Conservation (phyloP, 64 coral and sea anemone genomes). For the Cladopsammia gracilis region DNA sequence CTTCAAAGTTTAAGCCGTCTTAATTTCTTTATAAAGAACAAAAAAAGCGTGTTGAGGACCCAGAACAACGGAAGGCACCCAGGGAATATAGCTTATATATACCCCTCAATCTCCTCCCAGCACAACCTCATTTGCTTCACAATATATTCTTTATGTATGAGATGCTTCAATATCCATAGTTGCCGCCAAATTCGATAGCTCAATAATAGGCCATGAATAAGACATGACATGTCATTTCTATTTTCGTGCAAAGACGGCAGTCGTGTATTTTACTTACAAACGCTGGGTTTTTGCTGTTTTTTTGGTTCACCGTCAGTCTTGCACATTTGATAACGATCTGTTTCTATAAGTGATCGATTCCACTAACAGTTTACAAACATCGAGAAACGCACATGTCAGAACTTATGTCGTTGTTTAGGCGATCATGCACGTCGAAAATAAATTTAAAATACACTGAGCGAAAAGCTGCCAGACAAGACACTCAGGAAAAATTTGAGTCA, state of each 20-base stretch:
- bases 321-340: not conserved
- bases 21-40: not conserved
- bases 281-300: not conserved
- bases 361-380: constrained; percentile 21
- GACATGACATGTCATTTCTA: constrained; percentile 29
- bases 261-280: constrained; percentile 19
- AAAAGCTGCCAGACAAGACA: not conserved
- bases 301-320: not conserved
- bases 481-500: not conserved
- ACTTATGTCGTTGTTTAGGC: constrained; percentile 11
- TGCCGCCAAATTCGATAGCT: constrained; percentile 25
- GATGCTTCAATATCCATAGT: constrained; percentile 46
- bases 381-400: constrained; percentile 26
- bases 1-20: not conserved
- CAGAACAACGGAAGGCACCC: not conserved
- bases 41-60: not conserved
- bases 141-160: constrained; percentile 57
- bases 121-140: constrained; percentile 2
- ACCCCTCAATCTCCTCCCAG: constrained; percentile 9
- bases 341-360: constrained; percentile 20
- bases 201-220: constrained; percentile 46
- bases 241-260: constrained; percentile 3
- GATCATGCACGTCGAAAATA: constrained; percentile 3
- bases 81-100: not conserved
- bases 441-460: not conserved